These are phyloP conservation scores for Passer domesticus DNA, from an alignment of 2,113 vertebrate genomes.

Conservation along the genomic window DNA sequence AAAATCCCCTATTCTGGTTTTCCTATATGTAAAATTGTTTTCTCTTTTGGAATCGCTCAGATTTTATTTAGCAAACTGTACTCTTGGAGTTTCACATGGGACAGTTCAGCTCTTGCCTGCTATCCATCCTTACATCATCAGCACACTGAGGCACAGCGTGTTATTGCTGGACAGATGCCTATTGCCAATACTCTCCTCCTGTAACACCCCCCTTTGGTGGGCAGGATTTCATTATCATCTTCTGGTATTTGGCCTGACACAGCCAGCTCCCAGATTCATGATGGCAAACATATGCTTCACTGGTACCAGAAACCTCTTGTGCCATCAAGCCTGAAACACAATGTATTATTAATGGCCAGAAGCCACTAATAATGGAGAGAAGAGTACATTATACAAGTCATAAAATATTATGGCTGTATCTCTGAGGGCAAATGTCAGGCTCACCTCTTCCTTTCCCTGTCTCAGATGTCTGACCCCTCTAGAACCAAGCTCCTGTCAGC, in stretches of 20 bases:
- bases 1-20: not conserved
- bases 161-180: slow-evolving; percentile 4
- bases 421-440: not conserved
- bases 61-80: not conserved
- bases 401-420: not conserved
- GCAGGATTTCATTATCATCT: not conserved
- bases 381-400: not conserved
- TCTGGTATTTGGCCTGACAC: not conserved
- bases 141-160: not conserved
- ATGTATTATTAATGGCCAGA: not conserved
- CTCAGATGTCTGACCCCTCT: not conserved
- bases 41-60: not conserved
- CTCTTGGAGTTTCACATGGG: not conserved
- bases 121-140: slow-evolving; percentile 3
- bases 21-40: not conserved
- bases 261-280: slow-evolving; percentile 14
- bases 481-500: not conserved
- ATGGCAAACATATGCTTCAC: not conserved
- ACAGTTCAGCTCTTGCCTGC: not conserved
- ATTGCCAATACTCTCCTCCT: not conserved
- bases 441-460: not conserved
- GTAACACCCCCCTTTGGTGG: not conserved
- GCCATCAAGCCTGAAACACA: not conserved
- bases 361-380: not conserved
- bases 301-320: not conserved